Evolutionary conservation across 1,140 invertebrate genomes (phyloP), one percentile per base, ranked within the genome.

Genomic region (Limonius californicus): DNA sequence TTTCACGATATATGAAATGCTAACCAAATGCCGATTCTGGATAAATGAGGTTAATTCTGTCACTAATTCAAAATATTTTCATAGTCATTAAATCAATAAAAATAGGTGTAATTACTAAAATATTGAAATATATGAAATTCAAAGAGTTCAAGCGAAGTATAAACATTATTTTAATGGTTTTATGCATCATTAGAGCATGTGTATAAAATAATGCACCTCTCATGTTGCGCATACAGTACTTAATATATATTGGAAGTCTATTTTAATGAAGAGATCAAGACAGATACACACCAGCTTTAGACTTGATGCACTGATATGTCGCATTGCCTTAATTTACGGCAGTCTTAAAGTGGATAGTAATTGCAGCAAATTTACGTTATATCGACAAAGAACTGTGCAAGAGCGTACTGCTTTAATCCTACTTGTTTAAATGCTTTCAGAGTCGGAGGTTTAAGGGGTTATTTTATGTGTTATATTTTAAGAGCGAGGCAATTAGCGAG

Each of bases 381-480:
- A 45, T 45, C 43, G 43, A 18, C 43, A 45, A 45, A 45, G 43
- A 45, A 45, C 16, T 45, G 4, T 45, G 43, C 43, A 45, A 45
- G 16, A 45, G n/a, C 43, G 12, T 14, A 45, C n/a, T 45, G 43
- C 43, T 18, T 45, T 45, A 45, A 45, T 45, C 43, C 43, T 45
- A 4, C 43, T 45, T 45, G 43, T 45, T 45, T 45, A 45, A 45
- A 14, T 45, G 32, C 21, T 30, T 65, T 67, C 56, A 60, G 54
- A 54, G 62, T 54, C 59, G 11, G 42, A 39, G 56, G 53, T 68
- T 60, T 62, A 69, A 69, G 65, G 67, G 68, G 65, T 69, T 69
- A 68, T 67, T 72, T 72, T 69, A 72, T 72, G 63, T 65, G 69
- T 70, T 66, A 72, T 72, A 72, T 70, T 72, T 72, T 67, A 69